A percentile compares a stretch with the other conserved stretches of the same genome.
Conservation (phyloP, 1,140 invertebrate species). For the Sarcophaga bullata region DNA sequence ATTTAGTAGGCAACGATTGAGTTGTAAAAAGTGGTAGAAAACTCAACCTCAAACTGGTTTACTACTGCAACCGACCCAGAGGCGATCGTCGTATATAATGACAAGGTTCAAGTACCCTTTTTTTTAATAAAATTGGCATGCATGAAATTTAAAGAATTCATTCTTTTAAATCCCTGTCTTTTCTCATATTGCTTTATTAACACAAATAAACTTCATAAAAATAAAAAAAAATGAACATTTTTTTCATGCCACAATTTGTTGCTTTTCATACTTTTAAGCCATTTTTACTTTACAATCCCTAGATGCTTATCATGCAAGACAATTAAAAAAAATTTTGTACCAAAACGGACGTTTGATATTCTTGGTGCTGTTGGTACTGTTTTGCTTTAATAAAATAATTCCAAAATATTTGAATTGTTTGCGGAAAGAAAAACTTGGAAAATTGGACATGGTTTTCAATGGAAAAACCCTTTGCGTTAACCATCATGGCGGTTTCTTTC, state of each 20-base stretch:
- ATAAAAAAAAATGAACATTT: background rate
- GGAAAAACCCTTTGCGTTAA: background rate
- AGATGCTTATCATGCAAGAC: background rate
- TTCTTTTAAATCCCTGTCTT: too few species aligned
- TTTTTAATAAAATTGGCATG: too few species aligned
- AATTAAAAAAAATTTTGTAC: conserved; percentile 5
- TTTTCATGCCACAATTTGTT: conserved; percentile 46
- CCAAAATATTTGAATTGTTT: background rate
- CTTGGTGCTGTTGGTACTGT: background rate
- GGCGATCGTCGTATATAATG: too few species aligned
- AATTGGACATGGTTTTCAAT: background rate
- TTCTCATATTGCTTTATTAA: too few species aligned
- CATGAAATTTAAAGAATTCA: too few species aligned
- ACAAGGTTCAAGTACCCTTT: too few species aligned
- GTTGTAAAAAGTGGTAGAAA: too few species aligned
- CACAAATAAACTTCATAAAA: too few species aligned
- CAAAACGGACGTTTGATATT: background rate
- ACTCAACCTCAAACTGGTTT: too few species aligned
- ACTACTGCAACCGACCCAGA: too few species aligned
- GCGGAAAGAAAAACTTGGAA: background rate
- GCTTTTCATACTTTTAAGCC: conserved; percentile 40
- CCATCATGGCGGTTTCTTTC: too few species aligned
- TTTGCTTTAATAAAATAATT: background rate
- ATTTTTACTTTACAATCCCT: background rate
- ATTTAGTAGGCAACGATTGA: too few species aligned